Conservation (phyloP, 1,140 invertebrate species). For the Eumeta japonica region DNA sequence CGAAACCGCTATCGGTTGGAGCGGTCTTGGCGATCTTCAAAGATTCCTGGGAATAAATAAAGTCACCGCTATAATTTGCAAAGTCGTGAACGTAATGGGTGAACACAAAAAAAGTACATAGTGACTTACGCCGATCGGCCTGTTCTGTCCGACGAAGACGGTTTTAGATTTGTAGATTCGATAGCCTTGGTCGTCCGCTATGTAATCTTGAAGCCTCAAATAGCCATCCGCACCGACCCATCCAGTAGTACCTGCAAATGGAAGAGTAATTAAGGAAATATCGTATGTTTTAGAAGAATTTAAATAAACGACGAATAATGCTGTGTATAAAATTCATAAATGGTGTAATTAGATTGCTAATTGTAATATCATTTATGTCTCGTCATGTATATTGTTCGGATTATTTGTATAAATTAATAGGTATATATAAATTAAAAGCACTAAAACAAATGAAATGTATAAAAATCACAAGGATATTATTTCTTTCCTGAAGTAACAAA, state of each 20-base stretch:
- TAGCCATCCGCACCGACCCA: slow-evolving; percentile 83
- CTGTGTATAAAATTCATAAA: too few relatives aligned
- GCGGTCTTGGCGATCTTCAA: slow-evolving; percentile 69
- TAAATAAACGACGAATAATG: background rate
- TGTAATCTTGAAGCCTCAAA: slow-evolving; percentile 80
- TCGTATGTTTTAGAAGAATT: too few relatives aligned
- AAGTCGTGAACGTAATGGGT: slow-evolving; percentile 1
- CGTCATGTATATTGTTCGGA: too few relatives aligned
- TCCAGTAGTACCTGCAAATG: slow-evolving; percentile 65
- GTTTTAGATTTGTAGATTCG: slow-evolving; percentile 79
- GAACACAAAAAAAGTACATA: too few relatives aligned
- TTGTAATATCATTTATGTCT: too few relatives aligned
- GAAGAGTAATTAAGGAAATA: slow-evolving; percentile 7
- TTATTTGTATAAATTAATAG: too few relatives aligned
- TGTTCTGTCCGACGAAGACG: slow-evolving; percentile 70
- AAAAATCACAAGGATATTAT: too few relatives aligned
- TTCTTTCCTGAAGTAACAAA: too few relatives aligned
- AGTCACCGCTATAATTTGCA: background rate
- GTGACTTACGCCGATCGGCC: slow-evolving; percentile 60
- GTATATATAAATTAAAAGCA: too few relatives aligned
- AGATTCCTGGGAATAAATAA: slow-evolving; percentile 56
- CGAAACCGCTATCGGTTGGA: slow-evolving; percentile 64
- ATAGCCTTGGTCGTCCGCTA: slow-evolving; percentile 78
- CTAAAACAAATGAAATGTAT: too few relatives aligned
- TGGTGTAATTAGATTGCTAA: too few relatives aligned